Evolutionary conservation across 2,888 invertebrate genomes (phyloP).

Genomic region (Drosophila dives): DNA sequence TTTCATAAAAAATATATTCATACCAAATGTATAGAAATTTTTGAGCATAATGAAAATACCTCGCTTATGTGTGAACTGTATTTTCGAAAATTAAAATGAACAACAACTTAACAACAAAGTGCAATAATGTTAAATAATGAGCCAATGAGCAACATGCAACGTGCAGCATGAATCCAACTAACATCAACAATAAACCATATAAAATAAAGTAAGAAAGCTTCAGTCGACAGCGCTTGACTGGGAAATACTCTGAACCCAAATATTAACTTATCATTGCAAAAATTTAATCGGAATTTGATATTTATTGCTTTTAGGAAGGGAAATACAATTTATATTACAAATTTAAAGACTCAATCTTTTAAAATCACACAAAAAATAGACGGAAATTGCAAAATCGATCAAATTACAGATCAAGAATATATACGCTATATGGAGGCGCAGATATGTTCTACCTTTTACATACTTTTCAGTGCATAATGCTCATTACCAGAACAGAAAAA

Average conservation of each 20-base stretch:
- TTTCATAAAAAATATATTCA: background rate
- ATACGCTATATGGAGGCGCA: background rate
- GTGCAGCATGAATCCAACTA: constrained; percentile 18
- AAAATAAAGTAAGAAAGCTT: background rate
- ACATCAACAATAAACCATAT: constrained; percentile 2
- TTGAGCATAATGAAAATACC: constrained; percentile 37
- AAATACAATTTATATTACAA: background rate
- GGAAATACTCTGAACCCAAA: background rate
- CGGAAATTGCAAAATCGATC: background rate
- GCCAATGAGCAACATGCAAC: constrained; percentile 21
- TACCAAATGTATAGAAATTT: background rate
- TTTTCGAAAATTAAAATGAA: constrained; percentile 5
- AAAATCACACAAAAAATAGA: background rate
- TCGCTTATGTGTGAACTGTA: constrained; percentile 39
- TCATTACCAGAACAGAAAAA: constrained; percentile 2
- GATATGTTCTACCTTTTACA: background rate
- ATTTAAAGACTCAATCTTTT: background rate
- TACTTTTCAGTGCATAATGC: background rate
- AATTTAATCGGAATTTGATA: background rate
- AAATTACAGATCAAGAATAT: background rate
- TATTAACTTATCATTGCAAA: background rate
- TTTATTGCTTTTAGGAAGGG: background rate
- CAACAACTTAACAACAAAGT: constrained; percentile 8
- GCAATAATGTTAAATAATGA: constrained; percentile 20
- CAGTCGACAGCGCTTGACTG: background rate